Evolutionary conservation across 2,888 invertebrate genomes (phyloP).

Genomic region (Dorcus hopei): DNA sequence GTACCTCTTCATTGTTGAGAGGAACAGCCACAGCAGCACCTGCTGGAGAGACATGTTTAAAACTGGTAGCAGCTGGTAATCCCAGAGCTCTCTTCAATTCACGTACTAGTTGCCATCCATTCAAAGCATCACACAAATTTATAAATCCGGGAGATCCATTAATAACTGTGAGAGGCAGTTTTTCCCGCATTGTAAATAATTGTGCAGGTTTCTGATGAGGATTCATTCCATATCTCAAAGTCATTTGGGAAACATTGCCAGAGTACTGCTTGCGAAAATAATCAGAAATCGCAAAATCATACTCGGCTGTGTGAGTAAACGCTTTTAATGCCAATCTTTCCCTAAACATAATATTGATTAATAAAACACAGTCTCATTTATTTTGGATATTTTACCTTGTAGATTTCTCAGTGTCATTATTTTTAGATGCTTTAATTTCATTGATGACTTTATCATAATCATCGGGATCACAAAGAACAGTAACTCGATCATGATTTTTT

Average conservation of each 20-base stretch:
- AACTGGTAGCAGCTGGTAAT: conserved; percentile 91
- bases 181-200: conserved; percentile 73
- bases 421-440: conserved; percentile 63
- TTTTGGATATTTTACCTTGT: conserved; percentile 58
- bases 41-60: conserved; percentile 98
- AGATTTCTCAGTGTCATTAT: conserved; percentile 67
- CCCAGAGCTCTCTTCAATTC: conserved; percentile 78
- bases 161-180: conserved; percentile 81
- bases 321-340: conserved; percentile 85
- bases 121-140: conserved; percentile 94
- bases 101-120: conserved; percentile 93
- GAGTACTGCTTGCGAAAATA: conserved; percentile 93
- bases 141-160: conserved; percentile 97
- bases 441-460: conserved; percentile 78
- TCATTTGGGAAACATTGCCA: conserved; percentile 71
- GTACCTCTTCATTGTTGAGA: conserved; percentile 64
- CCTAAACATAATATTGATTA: conserved; percentile 49
- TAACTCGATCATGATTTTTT: conserved; percentile 93
- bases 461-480: conserved; percentile 85
- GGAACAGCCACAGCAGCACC: conserved; percentile 92
- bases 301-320: conserved; percentile 93
- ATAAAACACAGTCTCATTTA: neutral
- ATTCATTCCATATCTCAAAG: conserved; percentile 94
- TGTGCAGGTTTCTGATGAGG: conserved; percentile 98
- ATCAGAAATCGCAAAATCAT: conserved; percentile 91